Evolutionary conservation across 2,113 vertebrate species (phyloP).

Genomic region (Orycteropus afer): DNA sequence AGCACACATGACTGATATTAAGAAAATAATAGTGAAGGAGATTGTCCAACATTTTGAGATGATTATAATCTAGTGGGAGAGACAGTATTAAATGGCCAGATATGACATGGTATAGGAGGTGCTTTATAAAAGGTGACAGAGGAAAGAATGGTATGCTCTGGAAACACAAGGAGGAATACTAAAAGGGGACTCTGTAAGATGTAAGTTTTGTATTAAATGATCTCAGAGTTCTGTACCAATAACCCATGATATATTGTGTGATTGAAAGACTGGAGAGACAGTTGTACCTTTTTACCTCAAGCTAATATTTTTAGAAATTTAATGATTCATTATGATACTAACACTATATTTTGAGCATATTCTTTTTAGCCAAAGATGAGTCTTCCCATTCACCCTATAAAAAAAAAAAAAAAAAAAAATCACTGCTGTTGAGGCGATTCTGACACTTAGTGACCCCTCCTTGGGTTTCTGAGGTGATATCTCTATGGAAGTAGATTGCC

Average conservation of each 20-base stretch:
- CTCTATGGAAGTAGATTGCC: no score
- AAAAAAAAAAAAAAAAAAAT: no score
- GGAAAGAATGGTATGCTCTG: not conserved
- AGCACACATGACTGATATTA: not conserved
- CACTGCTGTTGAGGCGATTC: no score
- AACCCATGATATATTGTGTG: not conserved
- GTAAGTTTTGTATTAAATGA: not conserved
- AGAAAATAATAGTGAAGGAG: not conserved
- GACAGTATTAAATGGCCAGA: not conserved
- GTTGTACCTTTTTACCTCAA: not conserved
- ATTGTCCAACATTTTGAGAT: not conserved
- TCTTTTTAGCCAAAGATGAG: not conserved
- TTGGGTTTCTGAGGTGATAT: no score
- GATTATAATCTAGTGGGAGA: not conserved
- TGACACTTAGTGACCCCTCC: no score
- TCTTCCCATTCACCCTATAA: not conserved
- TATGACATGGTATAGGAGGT: not conserved
- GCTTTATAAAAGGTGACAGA: not conserved
- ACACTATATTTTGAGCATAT: not conserved
- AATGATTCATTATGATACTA: not conserved
- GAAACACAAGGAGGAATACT: not conserved
- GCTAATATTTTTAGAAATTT: not conserved
- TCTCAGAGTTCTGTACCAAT: not conserved
- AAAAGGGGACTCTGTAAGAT: not conserved
- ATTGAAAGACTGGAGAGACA: not conserved